Evolutionary conservation across 1,140 invertebrate species (phyloP).

Genomic region (Leucophenga varia): DNA sequence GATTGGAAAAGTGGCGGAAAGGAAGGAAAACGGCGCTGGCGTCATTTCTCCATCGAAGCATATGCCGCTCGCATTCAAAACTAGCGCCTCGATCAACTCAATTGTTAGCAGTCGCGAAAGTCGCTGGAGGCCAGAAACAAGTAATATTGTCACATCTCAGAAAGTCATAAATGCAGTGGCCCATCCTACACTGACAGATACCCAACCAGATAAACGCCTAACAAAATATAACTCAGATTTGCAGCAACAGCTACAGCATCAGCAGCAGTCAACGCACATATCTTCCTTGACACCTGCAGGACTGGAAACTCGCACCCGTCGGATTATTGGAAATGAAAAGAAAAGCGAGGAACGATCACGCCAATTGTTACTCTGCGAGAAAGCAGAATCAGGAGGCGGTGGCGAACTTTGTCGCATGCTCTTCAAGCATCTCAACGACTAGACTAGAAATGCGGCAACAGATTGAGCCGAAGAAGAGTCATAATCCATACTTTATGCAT

Average conservation of each 20-base stretch:
- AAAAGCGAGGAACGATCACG: conserved; percentile 22
- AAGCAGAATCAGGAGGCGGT: conserved; percentile 11
- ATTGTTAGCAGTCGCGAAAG: no score
- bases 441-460: not conserved
- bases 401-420: conserved; percentile 25
- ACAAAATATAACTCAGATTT: no score
- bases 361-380: conserved; percentile 20
- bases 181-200: not conserved
- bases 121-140: not conserved
- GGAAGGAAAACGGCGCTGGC: no score
- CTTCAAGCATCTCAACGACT: conserved; percentile 18
- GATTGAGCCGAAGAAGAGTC: no score
- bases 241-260: not conserved
- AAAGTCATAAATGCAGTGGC: not conserved
- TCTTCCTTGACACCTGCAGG: conserved; percentile 1
- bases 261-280: not conserved
- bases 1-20: no score
- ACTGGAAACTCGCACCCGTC: conserved; percentile 13
- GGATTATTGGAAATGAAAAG: conserved; percentile 21
- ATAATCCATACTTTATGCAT: no score
- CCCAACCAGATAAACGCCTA: not conserved
- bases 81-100: no score
- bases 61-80: no score
- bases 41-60: no score
- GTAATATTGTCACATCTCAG: conserved; percentile 2